Conservation (phyloP, 2,888 invertebrate species). For the Sipha maydis region DNA sequence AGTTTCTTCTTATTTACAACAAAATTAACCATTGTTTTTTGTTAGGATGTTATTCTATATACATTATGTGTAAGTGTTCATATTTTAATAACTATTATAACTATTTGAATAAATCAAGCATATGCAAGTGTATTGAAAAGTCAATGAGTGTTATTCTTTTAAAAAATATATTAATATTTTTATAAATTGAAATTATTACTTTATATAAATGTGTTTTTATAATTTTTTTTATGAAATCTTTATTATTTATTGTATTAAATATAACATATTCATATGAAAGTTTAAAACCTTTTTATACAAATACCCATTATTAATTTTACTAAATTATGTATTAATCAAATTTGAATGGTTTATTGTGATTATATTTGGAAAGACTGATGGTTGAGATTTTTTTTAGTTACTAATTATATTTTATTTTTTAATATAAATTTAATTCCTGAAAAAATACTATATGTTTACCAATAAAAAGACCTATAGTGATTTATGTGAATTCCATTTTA, state of each 20-base stretch:
- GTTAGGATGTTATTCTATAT: neutral
- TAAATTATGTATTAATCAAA: slow-evolving; percentile 34
- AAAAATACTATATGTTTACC: slow-evolving; percentile 22
- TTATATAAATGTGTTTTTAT: neutral
- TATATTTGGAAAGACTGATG: slow-evolving; percentile 55
- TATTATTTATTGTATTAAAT: neutral
- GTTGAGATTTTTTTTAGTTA: slow-evolving; percentile 35
- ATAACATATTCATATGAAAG: neutral
- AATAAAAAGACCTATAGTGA: slow-evolving; percentile 25
- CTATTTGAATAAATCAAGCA: neutral
- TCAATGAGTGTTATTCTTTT: neutral
- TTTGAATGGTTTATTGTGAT: slow-evolving; percentile 40
- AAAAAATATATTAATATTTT: neutral
- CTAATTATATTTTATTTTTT: neutral
- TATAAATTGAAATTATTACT: neutral
- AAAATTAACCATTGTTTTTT: neutral
- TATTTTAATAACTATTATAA: neutral
- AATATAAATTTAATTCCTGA: neutral
- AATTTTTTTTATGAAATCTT: no score
- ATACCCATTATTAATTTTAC: neutral
- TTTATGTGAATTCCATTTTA: slow-evolving; percentile 28
- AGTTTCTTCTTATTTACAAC: slow-evolving; percentile 42
- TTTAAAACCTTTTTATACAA: neutral
- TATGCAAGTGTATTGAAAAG: neutral
- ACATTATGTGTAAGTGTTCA: neutral